A percentile compares a stretch with the other conserved stretches of the same genome.
These are phyloP conservation scores for Dimorphilus gyrociliatus DNA, from an alignment of 2,888 invertebrate genomes.

Conservation along the genomic window DNA sequence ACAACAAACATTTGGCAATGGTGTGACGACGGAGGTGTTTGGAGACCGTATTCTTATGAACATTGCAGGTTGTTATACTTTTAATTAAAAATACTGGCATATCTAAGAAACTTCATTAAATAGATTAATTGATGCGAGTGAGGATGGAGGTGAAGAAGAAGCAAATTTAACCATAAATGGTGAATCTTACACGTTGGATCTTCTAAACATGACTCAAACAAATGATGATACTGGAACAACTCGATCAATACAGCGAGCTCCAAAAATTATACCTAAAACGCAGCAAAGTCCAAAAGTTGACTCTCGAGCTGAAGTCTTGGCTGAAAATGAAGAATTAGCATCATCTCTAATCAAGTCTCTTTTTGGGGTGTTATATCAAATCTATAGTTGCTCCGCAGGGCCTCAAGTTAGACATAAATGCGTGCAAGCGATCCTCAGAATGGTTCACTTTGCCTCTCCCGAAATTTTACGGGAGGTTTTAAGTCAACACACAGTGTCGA, in stretches of 20 bases:
- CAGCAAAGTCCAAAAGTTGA: too few relatives aligned
- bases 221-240: constrained; percentile 94
- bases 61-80: constrained; percentile 86
- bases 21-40: constrained; percentile 78
- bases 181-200: constrained; percentile 84
- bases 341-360: constrained; percentile 54
- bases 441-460: constrained; percentile 84
- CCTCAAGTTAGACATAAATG: constrained; percentile 94
- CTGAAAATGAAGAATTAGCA: constrained; percentile 53
- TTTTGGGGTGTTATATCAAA: constrained; percentile 87
- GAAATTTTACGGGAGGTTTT: constrained; percentile 57
- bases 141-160: constrained; percentile 84
- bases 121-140: too few relatives aligned
- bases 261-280: too few relatives aligned
- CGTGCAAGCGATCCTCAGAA: constrained; percentile 78
- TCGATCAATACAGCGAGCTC: constrained; percentile 67
- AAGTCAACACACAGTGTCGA: constrained; percentile 36
- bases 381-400: constrained; percentile 89
- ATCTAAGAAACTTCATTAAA: too few relatives aligned
- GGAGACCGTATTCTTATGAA: constrained; percentile 78
- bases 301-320: constrained; percentile 52
- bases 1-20: constrained; percentile 80
- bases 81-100: too few relatives aligned
- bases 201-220: constrained; percentile 92
- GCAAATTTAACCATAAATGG: constrained; percentile 78